Conservation (phyloP, 2,797 vertebrate species). For the Octomys mimax region DNA sequence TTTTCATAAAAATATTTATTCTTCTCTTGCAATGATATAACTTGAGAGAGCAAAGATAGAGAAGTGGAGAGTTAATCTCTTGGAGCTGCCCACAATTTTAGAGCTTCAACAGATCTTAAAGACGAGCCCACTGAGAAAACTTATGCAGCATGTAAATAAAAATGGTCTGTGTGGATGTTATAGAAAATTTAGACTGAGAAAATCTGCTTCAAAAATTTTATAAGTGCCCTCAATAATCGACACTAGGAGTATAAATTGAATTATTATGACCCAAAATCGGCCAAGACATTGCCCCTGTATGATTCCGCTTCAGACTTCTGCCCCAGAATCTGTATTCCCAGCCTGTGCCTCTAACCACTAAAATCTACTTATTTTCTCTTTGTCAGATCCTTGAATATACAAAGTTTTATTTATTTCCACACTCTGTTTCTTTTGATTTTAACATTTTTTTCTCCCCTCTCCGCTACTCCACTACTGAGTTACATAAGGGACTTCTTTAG, state of each 20-base stretch:
- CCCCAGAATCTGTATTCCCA: background rate
- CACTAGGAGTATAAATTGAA: no score
- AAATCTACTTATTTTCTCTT: background rate
- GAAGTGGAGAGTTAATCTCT: no score
- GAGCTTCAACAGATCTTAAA: no score
- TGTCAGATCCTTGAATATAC: background rate
- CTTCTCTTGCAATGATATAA: background rate
- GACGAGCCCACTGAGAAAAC: no score
- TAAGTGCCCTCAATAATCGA: no score
- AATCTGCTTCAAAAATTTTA: no score
- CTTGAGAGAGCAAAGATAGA: no score
- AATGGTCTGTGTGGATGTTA: no score
- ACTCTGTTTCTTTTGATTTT: background rate
- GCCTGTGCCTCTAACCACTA: background rate
- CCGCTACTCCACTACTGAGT: background rate
- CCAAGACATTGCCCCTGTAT: background rate
- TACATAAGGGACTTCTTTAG: background rate
- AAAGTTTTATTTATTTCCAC: background rate
- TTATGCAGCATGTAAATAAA: no score
- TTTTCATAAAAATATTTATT: background rate
- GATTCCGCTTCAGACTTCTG: background rate
- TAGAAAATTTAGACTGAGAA: no score
- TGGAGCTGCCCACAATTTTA: no score
- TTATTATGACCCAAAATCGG: no score
- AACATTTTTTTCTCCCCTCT: background rate